Evolutionary conservation across 2,888 invertebrate species (phyloP), one percentile per base, ranked within the genome.

Genomic region (Eilema sororculum): DNA sequence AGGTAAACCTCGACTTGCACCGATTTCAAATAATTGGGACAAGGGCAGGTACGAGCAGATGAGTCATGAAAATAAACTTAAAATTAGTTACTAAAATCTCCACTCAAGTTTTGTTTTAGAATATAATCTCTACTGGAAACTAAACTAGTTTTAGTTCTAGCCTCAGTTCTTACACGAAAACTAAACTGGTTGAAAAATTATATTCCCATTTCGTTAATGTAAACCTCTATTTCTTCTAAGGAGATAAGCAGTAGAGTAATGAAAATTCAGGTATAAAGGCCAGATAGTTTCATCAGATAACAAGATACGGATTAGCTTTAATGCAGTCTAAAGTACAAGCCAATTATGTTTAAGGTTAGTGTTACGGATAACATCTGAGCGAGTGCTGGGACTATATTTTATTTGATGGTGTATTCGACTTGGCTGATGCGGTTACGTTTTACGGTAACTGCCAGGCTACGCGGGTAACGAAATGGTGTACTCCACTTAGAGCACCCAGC

Each of bases 231-330:
- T 24, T 37, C 52, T 16, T 56, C 57, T 28, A 60, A 69, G 22
- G 24, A 78, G 70, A 71, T 73, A 71, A 59, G 72, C 56, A 57
- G 72, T 33, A 24, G 57, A 46, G 65, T 64, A 76, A 74, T 72
- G 68, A 71, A 78, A 56, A 74, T 58, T 68, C 74, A 73, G 74
- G 69, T 78, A 76, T 57, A 25, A 69, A 72, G 68, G 72, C 46
- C 63, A 74, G 76, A 74, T 81, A 70, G 67, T 69, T 78, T 57
- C 46, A 13, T 41, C 41, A 72, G 72, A 79, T 79, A 81, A 77
- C 16, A 46, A 56, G 58, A 68, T 67, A 64, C 56, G 65, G 80
- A 69, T 67, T 73, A 37, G 52, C 68, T 68, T 72, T 68, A 67
- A 71, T 78, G 63, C 64, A 52, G 57, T 59, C 68, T 65, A 33